Evolutionary conservation across 2,888 invertebrate species (phyloP).

Genomic region (Lasioglossum oenotherae): DNA sequence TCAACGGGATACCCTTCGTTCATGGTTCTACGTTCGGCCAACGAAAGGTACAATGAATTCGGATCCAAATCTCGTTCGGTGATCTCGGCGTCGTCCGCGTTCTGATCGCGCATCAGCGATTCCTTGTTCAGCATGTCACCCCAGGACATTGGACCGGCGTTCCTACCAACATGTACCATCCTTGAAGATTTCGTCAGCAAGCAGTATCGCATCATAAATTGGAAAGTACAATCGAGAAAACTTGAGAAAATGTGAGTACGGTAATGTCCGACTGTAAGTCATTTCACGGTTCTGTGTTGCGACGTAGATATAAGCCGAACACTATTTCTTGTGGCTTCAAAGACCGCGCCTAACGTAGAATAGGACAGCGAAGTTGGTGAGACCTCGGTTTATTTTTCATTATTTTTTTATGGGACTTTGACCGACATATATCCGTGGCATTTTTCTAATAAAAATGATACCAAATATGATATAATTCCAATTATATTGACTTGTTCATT

Average conservation of each 20-base stretch:
- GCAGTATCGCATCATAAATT: background rate
- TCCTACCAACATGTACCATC: constrained; percentile 43
- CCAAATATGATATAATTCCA: no score
- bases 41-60: constrained; percentile 67
- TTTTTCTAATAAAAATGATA: no score
- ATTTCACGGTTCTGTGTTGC: no score
- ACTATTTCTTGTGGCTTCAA: no score
- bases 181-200: background rate
- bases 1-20: constrained; percentile 78
- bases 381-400: no score
- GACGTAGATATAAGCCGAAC: no score
- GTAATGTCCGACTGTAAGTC: no score
- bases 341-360: no score
- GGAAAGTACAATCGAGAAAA: background rate
- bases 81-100: constrained; percentile 64
- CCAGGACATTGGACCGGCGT: constrained; percentile 70
- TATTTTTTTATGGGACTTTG: no score
- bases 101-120: constrained; percentile 54
- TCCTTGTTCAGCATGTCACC: constrained; percentile 68
- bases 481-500: no score
- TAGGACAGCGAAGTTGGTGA: no score
- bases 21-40: constrained; percentile 72
- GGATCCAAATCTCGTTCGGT: constrained; percentile 68
- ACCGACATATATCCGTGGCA: no score
- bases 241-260: background rate